A percentile compares a stretch with the other conserved stretches of the same genome.
These are phyloP conservation scores for Syngnathus scovelli DNA, from an alignment of 2,113 vertebrate genomes.

Conservation along the genomic window DNA sequence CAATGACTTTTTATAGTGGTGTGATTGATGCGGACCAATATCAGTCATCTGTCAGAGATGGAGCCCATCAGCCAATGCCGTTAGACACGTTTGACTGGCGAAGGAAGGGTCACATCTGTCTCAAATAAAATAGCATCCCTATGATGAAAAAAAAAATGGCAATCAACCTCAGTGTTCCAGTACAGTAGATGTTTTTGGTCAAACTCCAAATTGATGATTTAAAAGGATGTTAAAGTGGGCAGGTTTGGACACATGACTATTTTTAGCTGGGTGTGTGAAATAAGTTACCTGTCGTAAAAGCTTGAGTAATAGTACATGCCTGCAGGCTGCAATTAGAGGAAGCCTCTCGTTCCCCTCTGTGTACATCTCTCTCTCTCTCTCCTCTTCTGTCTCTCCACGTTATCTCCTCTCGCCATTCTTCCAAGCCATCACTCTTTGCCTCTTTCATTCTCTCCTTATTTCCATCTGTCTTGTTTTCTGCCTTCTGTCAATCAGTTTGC, in stretches of 20 bases:
- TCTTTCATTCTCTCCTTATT: slow-evolving; percentile 11
- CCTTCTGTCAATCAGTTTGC: slow-evolving; percentile 33
- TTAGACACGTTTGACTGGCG: too few relatives aligned
- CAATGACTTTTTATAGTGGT: too few relatives aligned
- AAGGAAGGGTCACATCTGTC: too few relatives aligned
- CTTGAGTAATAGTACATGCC: slow-evolving; percentile 55
- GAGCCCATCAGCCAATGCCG: too few relatives aligned
- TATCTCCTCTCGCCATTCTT: slow-evolving; percentile 20
- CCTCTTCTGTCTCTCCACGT: slow-evolving; percentile 16
- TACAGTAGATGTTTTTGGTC: background rate
- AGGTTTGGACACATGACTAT: slow-evolving; percentile 46
- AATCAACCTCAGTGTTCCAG: too few relatives aligned
- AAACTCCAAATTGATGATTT: slow-evolving; percentile 17
- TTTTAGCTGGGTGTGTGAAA: slow-evolving; percentile 48
- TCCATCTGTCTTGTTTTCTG: slow-evolving; percentile 12
- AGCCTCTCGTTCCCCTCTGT: slow-evolving; percentile 37
- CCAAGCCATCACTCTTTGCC: slow-evolving; percentile 3
- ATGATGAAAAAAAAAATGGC: background rate
- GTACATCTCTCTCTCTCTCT: slow-evolving; percentile 16
- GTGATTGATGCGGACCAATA: too few relatives aligned
- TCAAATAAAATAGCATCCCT: too few relatives aligned
- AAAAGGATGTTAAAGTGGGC: slow-evolving; percentile 18
- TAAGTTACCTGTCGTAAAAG: slow-evolving; percentile 51
- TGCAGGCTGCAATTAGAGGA: slow-evolving; percentile 57
- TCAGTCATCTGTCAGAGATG: too few relatives aligned